A percentile compares a stretch with the other conserved stretches of the same genome.
These are phyloP conservation scores for Drosophila funebris DNA, from an alignment of 1,140 invertebrate genomes.

Conservation along the genomic window DNA sequence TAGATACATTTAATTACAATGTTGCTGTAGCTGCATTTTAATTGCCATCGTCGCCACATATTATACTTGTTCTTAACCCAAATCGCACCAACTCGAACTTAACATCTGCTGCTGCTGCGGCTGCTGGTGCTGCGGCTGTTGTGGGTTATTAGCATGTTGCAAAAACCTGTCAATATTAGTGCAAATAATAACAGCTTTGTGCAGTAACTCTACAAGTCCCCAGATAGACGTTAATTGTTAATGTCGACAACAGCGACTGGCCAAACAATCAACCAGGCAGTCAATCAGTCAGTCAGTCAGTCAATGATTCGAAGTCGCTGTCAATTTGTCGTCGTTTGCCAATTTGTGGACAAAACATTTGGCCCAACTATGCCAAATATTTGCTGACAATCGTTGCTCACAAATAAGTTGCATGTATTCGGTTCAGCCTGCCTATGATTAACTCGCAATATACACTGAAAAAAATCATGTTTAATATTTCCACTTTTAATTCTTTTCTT, in stretches of 20 bases:
- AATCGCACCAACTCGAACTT: constrained; percentile 45
- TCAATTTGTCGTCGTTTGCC: constrained; percentile 53
- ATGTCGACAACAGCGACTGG: constrained; percentile 71
- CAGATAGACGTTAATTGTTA: constrained; percentile 75
- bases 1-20: constrained; percentile 80
- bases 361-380: constrained; percentile 76
- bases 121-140: constrained; percentile 8
- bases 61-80: constrained; percentile 77
- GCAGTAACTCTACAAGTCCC: constrained; percentile 47
- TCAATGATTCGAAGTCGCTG: constrained; percentile 40
- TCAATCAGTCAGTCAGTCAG: constrained; percentile 15
- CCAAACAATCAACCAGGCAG: constrained; percentile 28
- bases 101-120: constrained; percentile 34
- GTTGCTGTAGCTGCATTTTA: constrained; percentile 66
- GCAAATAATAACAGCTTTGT: constrained; percentile 80
- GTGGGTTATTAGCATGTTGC: constrained; percentile 74
- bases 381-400: constrained; percentile 54
- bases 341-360: constrained; percentile 61
- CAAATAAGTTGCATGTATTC: constrained; percentile 64
- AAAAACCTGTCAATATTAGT: constrained; percentile 82
- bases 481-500: too few species aligned
- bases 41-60: constrained; percentile 61
- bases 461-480: background rate
- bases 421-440: constrained; percentile 53
- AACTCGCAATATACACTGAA: constrained; percentile 27